Conservation (phyloP, 2,888 invertebrate species). For the Hyppa rectilinea region DNA sequence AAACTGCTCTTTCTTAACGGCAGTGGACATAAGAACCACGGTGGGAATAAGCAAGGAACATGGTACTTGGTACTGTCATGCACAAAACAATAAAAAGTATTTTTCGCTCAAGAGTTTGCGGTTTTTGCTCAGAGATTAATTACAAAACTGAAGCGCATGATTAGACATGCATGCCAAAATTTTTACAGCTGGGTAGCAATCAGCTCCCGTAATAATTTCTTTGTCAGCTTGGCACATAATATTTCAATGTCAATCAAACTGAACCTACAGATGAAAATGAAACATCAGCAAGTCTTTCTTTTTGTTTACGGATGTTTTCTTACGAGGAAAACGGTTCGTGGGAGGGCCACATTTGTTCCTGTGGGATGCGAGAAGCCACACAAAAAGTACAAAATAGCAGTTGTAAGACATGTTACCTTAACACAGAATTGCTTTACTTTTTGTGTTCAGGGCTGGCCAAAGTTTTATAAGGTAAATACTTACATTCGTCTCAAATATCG, state of each 20-base stretch:
- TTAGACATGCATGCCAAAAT: constrained; percentile 15
- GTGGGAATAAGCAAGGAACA: neutral
- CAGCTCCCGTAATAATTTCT: constrained; percentile 35
- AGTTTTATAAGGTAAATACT: neutral
- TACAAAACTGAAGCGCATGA: constrained; percentile 18
- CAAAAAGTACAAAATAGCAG: constrained; percentile 63
- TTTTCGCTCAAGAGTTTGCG: neutral
- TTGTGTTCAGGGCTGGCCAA: constrained; percentile 37
- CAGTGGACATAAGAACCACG: neutral
- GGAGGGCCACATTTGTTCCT: constrained; percentile 64
- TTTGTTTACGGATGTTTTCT: constrained; percentile 57
- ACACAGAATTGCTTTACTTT: constrained; percentile 38
- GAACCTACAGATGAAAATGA: constrained; percentile 51
- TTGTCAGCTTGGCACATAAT: constrained; percentile 55
- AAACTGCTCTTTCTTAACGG: neutral
- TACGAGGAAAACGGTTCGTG: constrained; percentile 53
- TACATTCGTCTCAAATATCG: neutral
- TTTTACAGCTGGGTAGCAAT: constrained; percentile 34
- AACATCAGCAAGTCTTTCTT: constrained; percentile 49
- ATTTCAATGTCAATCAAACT: constrained; percentile 63
- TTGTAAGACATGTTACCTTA: constrained; percentile 55
- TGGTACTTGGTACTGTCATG: neutral
- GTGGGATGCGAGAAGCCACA: constrained; percentile 47
- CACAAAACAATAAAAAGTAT: neutral
- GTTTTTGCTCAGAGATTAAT: constrained; percentile 16